Conservation (phyloP, 2,888 invertebrate genomes). For the Graphium colonna region DNA sequence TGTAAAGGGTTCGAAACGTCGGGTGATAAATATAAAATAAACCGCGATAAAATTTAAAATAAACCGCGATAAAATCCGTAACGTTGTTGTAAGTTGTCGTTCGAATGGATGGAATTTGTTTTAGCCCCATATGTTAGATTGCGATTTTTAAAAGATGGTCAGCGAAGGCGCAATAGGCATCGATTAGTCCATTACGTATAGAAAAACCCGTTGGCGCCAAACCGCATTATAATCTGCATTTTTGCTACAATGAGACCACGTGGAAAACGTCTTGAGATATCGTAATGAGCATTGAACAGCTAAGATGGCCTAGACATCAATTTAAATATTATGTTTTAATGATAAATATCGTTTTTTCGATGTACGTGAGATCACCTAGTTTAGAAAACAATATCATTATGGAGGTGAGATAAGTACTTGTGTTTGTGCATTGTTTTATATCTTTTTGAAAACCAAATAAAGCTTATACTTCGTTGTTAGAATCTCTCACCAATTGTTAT, state of each 20-base stretch:
- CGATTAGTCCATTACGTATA: conserved; percentile 8
- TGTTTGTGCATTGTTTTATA: too few species aligned
- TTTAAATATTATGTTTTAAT: conserved; percentile 7
- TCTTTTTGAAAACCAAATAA: too few species aligned
- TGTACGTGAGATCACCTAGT: neutral
- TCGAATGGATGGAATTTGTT: conserved; percentile 8
- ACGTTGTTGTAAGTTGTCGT: neutral
- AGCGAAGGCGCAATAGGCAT: conserved; percentile 8
- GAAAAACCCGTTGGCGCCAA: conserved; percentile 8
- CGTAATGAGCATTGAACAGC: conserved; percentile 14
- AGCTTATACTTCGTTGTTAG: too few species aligned
- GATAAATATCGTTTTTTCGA: neutral
- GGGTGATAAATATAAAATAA: too few species aligned
- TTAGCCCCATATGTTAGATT: neutral
- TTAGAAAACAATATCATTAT: neutral
- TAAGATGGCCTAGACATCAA: conserved; percentile 11
- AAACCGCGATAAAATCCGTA: too few species aligned
- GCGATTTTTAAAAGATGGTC: conserved; percentile 4
- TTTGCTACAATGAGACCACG: conserved; percentile 1
- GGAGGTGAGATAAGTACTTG: too few species aligned
- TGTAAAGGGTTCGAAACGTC: too few species aligned
- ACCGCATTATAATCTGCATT: neutral
- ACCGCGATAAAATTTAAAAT: too few species aligned
- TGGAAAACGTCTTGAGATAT: conserved; percentile 5
- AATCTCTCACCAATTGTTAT: too few species aligned